Base-by-base conservation (phyloP, 2,113 vertebrate genomes). In the Monopterus albus region DNA sequence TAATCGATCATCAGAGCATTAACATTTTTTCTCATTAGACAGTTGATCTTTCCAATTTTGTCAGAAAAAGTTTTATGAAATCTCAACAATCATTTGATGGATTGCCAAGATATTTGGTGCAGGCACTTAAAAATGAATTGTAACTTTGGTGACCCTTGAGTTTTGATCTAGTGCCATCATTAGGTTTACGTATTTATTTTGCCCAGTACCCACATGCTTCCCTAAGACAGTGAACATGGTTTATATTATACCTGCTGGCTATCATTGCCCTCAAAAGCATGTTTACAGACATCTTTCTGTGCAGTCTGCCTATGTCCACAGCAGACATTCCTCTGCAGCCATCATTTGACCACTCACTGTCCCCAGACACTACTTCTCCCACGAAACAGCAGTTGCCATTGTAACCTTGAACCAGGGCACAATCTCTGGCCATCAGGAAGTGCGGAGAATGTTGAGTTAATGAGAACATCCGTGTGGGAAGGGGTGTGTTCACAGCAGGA, bases 391-490 rank as follows among this genome's bases (percentile, higher is more conserved):
- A 4, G 36, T 77, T 75, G 35, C 78, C 57, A 47, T 65, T 13
- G 81, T 47, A 51, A 81, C 61, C 25, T 5, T 1, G 26, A 64
- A 70, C 52, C 80, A 73, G 52, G 63, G 38, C 73, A 76, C 42
- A 68, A 55, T 78, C 25, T 8, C 64, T 46, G 52, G 68, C 23
- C 69, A 79, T 51, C 64, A 87, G 85, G 87, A 90, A 84, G 53
- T 65, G 33, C 33, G 43, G 49, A 72, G 57, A 53, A 20, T 64
- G 64, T 65, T 2, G 38, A 47, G 75, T 87, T 90, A 83, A 87
- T 87, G 81, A 85, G 72, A 55, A 67, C 60, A 77, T 80, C 80
- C 63, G 29, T 65, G 74, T 81, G 78, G 81, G 75, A 83, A 63
- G 70, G 33, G 64, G 74, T 49, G 78, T 51, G 75, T 25, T 71